Percentiles rank a stretch among this genome's conserved stretches.
Conservation (phyloP, 2,797 vertebrate species). For the Sphenopsis melanotis region DNA sequence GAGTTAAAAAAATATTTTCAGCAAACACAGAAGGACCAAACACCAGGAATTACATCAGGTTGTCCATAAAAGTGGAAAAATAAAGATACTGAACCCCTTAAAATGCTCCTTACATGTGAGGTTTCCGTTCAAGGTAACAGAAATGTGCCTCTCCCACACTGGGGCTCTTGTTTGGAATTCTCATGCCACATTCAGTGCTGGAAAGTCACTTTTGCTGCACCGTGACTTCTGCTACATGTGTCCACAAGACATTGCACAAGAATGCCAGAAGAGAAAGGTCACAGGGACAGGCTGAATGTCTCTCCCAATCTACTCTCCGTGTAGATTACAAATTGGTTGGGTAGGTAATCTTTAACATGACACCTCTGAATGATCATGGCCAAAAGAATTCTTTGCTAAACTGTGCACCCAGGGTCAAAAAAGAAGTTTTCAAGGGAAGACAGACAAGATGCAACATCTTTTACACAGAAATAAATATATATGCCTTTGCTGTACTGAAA, state of each 20-base stretch:
- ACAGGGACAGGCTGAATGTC: not conserved
- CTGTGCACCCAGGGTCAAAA: not conserved
- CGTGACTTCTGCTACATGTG: constrained; percentile 21
- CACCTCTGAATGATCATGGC: not conserved
- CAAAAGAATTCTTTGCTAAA: not conserved
- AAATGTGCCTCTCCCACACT: not conserved
- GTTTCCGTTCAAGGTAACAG: not conserved
- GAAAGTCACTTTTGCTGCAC: constrained; percentile 18
- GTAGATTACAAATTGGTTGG: constrained; percentile 29
- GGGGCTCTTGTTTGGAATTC: not conserved
- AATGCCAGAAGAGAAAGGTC: constrained; percentile 46
- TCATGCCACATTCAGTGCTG: not conserved
- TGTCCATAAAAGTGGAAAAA: not conserved
- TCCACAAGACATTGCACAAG: not conserved
- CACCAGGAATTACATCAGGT: not conserved
- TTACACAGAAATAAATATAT: not conserved
- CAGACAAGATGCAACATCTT: not conserved
- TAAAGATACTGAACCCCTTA: not conserved
- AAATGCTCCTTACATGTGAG: not conserved
- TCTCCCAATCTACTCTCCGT: not conserved
- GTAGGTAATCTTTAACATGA: constrained; percentile 18
- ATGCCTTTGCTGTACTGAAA: not conserved
- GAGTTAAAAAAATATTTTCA: not conserved
- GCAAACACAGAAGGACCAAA: not conserved
- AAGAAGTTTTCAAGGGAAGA: not conserved